A percentile compares a stretch with the other conserved stretches of the same genome.
phyloP scores from a whole-genome alignment of 2,113 vertebrate genomes.

The Labeo rohita region DNA sequence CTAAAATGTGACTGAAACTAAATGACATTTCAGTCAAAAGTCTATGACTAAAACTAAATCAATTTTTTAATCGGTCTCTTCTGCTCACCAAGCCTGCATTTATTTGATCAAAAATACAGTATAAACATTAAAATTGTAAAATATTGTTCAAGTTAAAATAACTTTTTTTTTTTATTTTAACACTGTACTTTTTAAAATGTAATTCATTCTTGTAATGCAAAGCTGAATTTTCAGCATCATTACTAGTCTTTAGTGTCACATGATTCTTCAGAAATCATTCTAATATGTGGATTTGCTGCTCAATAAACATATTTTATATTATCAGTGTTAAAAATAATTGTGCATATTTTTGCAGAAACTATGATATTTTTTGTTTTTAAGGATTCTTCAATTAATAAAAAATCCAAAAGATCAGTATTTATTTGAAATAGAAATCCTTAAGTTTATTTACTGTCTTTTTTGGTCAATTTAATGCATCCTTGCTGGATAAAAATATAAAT shows the following conservation, averaged over 20 bases:
- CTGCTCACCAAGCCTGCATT: neutral
- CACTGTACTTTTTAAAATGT: neutral
- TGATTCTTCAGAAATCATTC: neutral
- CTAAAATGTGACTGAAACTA: too few species aligned
- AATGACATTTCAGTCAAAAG: too few species aligned
- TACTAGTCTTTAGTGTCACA: neutral
- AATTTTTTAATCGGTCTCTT: neutral
- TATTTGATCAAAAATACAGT: neutral
- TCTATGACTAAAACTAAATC: too few species aligned
- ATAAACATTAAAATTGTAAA: neutral
- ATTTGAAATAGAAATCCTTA: neutral
- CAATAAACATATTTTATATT: too few species aligned
- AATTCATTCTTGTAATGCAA: neutral
- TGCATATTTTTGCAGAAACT: too few species aligned
- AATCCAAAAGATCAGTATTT: neutral
- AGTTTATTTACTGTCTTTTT: neutral
- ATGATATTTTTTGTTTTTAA: neutral
- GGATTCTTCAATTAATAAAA: neutral
- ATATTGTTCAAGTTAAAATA: neutral
- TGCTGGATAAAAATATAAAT: neutral
- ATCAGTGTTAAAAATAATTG: too few species aligned
- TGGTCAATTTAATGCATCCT: neutral
- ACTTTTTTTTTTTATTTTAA: neutral
- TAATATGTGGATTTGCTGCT: neutral
- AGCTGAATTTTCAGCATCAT: neutral